Evolutionary conservation across 2,797 vertebrate species (phyloP), one percentile per base, ranked within the genome.

Genomic region (Phaenicophaeus curvirostris): DNA sequence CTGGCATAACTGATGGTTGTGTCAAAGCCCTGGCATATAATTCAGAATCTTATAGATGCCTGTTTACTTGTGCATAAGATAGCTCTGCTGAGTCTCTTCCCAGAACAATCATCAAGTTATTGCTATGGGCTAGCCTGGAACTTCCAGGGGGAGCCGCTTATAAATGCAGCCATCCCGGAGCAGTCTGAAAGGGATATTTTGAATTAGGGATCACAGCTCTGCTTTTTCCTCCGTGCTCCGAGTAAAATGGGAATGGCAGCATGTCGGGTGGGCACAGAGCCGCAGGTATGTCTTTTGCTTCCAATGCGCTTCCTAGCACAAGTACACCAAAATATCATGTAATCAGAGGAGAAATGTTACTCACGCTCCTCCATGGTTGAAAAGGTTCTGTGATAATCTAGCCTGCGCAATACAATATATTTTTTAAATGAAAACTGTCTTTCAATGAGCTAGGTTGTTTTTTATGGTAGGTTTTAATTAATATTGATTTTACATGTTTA

Each of bases 1-100:
- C 97, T 98, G 97, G 97, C 97, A 98, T 97, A 98, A 97, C 94
- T 97, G 98, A 98, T 98, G 97, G 95, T 92, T 33, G 96, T 98
- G 97, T 98, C 98, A 98, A 96, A 98, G 96, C 97, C 97, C 97
- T 91, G 95, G 95, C 96, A 96, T 77, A 96, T 97, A 97, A 98
- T 97, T 98, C 97, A 97, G 88, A 93, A 96, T 97, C 96, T 92
- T 95, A 95, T n/a, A 88, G 96, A 96, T 96, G 95, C 78, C 94
- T 98, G 95, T 93, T 97, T 96, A 95, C 95, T 97, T 97, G 94
- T 93, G 91, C 95, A 89, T 85, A 96, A 95, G 97, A 96, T 54
- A 81, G 85, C 95, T 81, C 53, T 4, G 96, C 95, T 50, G 95
- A 97, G 93, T 62, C 85, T 90, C 94, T 96, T 97, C 97, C 95